These are phyloP conservation scores for Cryptomyrus ogoouensis DNA, from an alignment of 2,113 vertebrate species.

Conservation along the genomic window DNA sequence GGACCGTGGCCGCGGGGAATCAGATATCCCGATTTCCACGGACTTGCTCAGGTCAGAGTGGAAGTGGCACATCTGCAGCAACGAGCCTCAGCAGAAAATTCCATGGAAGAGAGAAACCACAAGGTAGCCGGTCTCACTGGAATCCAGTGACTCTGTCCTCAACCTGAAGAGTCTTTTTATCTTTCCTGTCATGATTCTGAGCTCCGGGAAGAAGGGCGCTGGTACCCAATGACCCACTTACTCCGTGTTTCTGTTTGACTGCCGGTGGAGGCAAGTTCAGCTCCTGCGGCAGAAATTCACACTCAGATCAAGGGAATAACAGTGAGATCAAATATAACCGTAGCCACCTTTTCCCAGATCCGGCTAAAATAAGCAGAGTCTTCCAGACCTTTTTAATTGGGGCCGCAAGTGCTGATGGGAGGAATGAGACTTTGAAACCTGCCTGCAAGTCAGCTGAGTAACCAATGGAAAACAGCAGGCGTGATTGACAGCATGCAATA, in stretches of 20 bases:
- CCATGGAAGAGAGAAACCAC: background rate
- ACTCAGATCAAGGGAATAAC: conserved; percentile 4
- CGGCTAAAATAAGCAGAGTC: conserved; percentile 5
- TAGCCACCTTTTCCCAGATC: background rate
- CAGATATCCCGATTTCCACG: conserved; percentile 29
- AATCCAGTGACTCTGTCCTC: background rate
- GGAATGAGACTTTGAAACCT: background rate
- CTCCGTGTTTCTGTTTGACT: background rate
- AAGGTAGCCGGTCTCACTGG: background rate
- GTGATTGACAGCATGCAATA: background rate
- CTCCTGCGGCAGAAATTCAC: background rate
- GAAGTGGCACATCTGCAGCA: background rate
- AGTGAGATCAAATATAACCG: conserved; percentile 4
- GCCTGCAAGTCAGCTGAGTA: background rate
- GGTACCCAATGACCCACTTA: background rate
- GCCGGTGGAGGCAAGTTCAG: background rate
- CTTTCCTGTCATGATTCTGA: background rate
- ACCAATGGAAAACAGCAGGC: background rate
- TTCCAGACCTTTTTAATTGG: background rate
- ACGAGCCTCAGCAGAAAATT: background rate
- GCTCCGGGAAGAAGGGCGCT: too few relatives aligned
- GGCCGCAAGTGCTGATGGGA: background rate
- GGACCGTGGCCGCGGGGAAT: conserved; percentile 22
- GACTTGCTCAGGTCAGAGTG: background rate
- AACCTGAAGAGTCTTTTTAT: background rate